Evolutionary conservation across 2,113 vertebrate species (phyloP).

Genomic region (Otolemur garnettii): DNA sequence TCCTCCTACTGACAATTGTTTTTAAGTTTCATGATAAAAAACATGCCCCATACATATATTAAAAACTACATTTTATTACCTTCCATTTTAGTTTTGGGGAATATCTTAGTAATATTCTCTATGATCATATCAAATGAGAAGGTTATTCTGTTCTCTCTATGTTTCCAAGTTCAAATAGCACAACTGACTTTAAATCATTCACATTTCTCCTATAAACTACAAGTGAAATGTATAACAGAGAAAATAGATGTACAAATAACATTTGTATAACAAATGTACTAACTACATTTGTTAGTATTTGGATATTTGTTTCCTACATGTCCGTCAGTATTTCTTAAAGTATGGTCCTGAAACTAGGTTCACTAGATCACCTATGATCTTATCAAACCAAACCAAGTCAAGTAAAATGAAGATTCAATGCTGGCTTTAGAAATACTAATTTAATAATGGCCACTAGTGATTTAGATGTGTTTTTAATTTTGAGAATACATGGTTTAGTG

Average conservation of each 20-base stretch:
- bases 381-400: neutral
- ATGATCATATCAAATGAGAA: neutral
- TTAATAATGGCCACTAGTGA: neutral
- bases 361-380: neutral
- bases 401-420: neutral
- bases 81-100: constrained; percentile 2
- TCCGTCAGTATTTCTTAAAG: constrained; percentile 42
- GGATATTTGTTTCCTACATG: neutral
- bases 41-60: neutral
- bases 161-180: neutral
- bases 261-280: too few relatives aligned
- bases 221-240: neutral
- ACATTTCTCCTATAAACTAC: constrained; percentile 14
- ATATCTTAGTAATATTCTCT: neutral
- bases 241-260: too few relatives aligned
- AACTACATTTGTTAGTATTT: neutral
- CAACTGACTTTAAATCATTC: neutral
- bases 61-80: neutral
- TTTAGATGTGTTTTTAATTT: constrained; percentile 16
- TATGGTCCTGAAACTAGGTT: neutral
- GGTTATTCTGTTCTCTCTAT: neutral
- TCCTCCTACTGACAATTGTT: constrained; percentile 5
- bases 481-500: neutral
- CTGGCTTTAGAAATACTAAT: neutral
- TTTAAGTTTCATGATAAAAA: constrained; percentile 24